Base-by-base conservation (phyloP, 1,140 invertebrate species). In the Pseudomyrmex dendroicus region DNA sequence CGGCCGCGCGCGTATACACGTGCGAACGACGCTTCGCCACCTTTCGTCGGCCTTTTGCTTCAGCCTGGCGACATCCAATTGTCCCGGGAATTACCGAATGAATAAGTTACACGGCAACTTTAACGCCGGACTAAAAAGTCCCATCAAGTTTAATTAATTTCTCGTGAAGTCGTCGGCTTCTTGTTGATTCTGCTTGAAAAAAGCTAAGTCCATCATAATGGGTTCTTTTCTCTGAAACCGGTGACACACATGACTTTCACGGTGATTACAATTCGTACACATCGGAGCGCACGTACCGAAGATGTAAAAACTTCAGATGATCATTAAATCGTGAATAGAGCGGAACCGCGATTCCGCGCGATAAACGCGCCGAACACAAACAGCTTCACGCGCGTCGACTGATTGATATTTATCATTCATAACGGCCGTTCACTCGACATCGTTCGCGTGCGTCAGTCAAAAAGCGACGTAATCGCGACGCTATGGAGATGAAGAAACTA, bases 11-110 rank as follows among this genome's bases (percentile, higher is more conserved):
- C 9, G 44, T 7, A 12, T 20, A 67, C 35, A 67, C 63, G 74
- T 57, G 74, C 61, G 50, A 35, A 35, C 35, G 35, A 35, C 35
- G 35, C 35, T 35, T 35, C 35, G 35, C 35, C 25, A 22, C 68
- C 17, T 72, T 70, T 59, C 67, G 54, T 20, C 22, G 20, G 56
- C 50, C 13, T n/a, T 72, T 80, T 72, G 72, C 44, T 59, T 7
- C 52, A 66, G 17, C 70, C 68, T 25, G 59, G 52, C 70, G 70
- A 73, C 78, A 54, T 82, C 50, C 78, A 64, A 82, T 82, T 85
- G 83, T 84, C 57, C 67, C 74, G 78, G 76, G 66, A 72, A 80
- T 80, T 80, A 80, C 76, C 22, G 54, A 80, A 80, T 80, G 76
- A 80, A 80, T 80, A 80, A 80, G 76, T 80, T 70, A 80, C 48